Conservation (phyloP, 2,113 vertebrate species). For the Thryonomys swinderianus region DNA sequence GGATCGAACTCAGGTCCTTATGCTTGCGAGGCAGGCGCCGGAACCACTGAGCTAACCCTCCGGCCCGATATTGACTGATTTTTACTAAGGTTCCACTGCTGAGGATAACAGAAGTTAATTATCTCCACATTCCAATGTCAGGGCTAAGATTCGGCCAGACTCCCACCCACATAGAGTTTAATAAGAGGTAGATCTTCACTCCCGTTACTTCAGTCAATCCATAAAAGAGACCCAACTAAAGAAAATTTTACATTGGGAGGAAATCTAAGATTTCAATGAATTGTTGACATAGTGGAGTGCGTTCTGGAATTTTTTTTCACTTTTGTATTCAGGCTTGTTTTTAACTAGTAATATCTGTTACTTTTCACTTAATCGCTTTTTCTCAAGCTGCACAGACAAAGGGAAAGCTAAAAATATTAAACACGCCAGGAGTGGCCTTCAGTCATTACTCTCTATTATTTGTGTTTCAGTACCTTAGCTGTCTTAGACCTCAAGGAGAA, state of each 20-base stretch:
- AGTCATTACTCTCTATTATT: not conserved
- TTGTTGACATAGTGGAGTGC: not conserved
- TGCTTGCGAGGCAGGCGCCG: too few species aligned
- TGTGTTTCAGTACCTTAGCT: conserved; percentile 25
- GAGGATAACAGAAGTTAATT: conserved; percentile 20
- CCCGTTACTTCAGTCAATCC: not conserved
- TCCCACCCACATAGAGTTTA: not conserved
- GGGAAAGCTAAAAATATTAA: not conserved
- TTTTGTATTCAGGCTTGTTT: not conserved
- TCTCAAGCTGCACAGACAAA: not conserved
- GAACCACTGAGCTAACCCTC: too few species aligned
- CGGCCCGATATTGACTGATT: too few species aligned
- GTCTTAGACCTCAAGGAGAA: not conserved
- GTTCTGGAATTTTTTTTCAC: not conserved
- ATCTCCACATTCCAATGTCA: conserved; percentile 1
- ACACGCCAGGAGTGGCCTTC: not conserved
- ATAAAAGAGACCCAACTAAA: not conserved
- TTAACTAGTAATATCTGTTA: conserved; percentile 32
- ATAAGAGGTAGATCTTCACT: not conserved
- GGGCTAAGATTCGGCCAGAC: not conserved
- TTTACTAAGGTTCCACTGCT: not conserved
- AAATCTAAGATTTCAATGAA: conserved; percentile 14
- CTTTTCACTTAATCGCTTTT: not conserved
- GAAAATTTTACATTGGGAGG: not conserved
- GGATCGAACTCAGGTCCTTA: too few species aligned